Evolutionary conservation across 2,113 vertebrate genomes (phyloP).

Genomic region (Cichladusa arquata): DNA sequence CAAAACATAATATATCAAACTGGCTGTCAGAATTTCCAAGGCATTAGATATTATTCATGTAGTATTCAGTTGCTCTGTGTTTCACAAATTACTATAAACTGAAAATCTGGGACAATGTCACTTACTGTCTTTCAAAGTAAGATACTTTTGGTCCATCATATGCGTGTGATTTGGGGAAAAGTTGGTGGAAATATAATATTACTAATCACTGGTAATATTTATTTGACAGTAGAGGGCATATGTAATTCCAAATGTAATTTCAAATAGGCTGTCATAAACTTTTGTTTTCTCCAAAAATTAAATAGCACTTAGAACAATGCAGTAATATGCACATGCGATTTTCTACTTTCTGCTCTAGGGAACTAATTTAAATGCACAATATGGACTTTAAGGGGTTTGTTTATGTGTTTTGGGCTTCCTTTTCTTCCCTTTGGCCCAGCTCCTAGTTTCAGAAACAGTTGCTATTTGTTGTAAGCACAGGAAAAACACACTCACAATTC

Average conservation of each 20-base stretch:
- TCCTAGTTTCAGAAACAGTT: slow-evolving; percentile 6
- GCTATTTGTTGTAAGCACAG: neutral
- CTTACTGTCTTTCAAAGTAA: neutral
- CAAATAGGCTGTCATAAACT: neutral
- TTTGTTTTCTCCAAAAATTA: neutral
- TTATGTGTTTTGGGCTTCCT: neutral
- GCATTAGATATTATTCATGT: neutral
- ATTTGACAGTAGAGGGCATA: neutral
- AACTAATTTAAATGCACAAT: slow-evolving; percentile 17
- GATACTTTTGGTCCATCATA: neutral
- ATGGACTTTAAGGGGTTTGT: neutral
- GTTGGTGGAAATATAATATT: neutral
- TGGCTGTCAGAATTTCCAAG: neutral
- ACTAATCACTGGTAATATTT: neutral
- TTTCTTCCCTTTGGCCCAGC: neutral
- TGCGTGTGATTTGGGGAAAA: neutral
- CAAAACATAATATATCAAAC: neutral
- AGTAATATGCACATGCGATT: neutral
- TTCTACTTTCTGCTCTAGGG: neutral
- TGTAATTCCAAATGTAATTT: neutral
- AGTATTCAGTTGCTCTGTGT: neutral
- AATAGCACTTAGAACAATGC: neutral
- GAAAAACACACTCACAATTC: neutral
- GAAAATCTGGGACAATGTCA: neutral
- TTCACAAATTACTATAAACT: neutral